These are phyloP conservation scores for Xenentodon cancila DNA, from an alignment of 2,797 vertebrate genomes.

Conservation along the genomic window DNA sequence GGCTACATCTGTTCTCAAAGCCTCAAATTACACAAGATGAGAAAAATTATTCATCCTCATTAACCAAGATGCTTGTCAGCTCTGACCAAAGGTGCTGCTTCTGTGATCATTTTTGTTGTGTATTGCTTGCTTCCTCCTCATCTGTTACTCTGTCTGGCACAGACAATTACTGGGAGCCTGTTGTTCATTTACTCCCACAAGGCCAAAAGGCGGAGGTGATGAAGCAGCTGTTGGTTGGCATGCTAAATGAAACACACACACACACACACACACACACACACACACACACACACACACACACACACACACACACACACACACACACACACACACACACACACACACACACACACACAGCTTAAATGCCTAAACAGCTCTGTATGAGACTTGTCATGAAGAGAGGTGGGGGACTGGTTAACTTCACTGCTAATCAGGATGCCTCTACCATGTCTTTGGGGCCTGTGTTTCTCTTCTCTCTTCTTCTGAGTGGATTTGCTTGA, in stretches of 20 bases:
- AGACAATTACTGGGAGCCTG: slow-evolving; percentile 76
- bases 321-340: slow-evolving; percentile 42
- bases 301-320: slow-evolving; percentile 31
- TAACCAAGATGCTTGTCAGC: slow-evolving; percentile 40
- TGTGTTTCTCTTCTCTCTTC: slow-evolving; percentile 57
- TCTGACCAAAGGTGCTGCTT: slow-evolving; percentile 45
- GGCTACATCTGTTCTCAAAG: slow-evolving; percentile 25
- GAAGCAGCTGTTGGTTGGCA: slow-evolving; percentile 78
- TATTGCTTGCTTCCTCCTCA: slow-evolving; percentile 55
- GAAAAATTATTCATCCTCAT: slow-evolving; percentile 27
- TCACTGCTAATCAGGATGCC: slow-evolving; percentile 68
- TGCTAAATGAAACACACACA: slow-evolving; percentile 68
- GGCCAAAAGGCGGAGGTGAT: slow-evolving; percentile 73
- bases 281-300: slow-evolving; percentile 42
- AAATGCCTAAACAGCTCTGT: slow-evolving; percentile 71
- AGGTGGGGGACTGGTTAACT: slow-evolving; percentile 61
- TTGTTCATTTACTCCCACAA: slow-evolving; percentile 79
- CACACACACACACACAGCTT: slow-evolving; percentile 27
- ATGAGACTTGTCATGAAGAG: slow-evolving; percentile 70
- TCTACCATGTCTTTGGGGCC: slow-evolving; percentile 58
- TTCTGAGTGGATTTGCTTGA: slow-evolving; percentile 55
- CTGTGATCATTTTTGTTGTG: slow-evolving; percentile 55
- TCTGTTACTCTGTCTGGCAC: slow-evolving; percentile 55
- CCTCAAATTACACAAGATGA: slow-evolving; percentile 43
- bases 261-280: slow-evolving; percentile 22